Evolutionary conservation across 2,113 vertebrate species (phyloP), one percentile per base, ranked within the genome.

Genomic region (Hippocampus mohnikei): DNA sequence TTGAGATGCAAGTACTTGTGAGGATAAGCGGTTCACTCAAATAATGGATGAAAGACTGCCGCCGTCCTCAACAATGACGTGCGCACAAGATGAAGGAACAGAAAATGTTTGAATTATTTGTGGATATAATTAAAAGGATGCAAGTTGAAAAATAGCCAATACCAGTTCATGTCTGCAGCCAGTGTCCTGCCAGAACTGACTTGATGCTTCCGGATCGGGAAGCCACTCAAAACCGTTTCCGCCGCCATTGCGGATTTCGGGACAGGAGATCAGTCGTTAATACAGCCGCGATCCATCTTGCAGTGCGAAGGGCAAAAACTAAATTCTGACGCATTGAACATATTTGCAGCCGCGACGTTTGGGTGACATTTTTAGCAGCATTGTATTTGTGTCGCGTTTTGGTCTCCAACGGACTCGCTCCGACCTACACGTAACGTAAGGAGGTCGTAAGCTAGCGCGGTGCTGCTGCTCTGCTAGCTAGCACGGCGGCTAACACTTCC

Each of bases 161-260:
- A 23, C 27, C 4, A 50, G 18, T 29, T 8, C 13, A 8, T 3
- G n/a, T 5, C 13, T n/a, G 64, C 58, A 71, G 56, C 44, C 75
- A 55, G 88, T 89, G 94, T 94, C 90, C 93, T 82, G 95, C 93
- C 81, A 81, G 78, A 84, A 83, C 89, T 86, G 79, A 87, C 88
- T 87, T 77, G 92, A 92, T 90, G 93, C 92, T 95, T 96, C 95
- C 95, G 95, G 93, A 91, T 80, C 90, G 90, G 88, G 84, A 82
- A 87, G 50, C 41, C 84, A 77, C 80, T 74, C 78, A 44, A 84
- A 88, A 88, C n/a, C 65, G 88, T 85, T 93, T 93, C 91, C 92
- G 91, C 95, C 96, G 95, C 96, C 96, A 97, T 98, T 96, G 95
- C 95, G 94, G 95, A 90, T 94, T 92, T 91, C 67, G 83, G 33